These are phyloP conservation scores for Tyrophagus putrescentiae DNA, from an alignment of 1,140 invertebrate genomes.

Conservation along the genomic window DNA sequence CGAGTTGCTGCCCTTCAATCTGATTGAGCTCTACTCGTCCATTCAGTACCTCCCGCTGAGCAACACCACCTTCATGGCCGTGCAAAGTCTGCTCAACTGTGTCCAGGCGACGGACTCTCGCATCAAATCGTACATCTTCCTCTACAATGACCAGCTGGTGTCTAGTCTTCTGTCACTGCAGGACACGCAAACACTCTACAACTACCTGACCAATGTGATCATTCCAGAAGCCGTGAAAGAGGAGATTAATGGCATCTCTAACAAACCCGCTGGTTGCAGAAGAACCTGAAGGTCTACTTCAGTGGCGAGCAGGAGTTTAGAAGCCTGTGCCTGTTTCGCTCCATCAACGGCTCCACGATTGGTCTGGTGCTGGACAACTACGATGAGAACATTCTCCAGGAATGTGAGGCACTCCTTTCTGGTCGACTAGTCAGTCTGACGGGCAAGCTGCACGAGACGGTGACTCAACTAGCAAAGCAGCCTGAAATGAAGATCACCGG, in stretches of 20 bases:
- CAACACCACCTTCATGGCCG: constrained; percentile 16
- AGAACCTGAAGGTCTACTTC: constrained; percentile 9
- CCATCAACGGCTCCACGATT: constrained; percentile 19
- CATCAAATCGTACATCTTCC: constrained; percentile 17
- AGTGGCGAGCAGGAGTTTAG: not conserved
- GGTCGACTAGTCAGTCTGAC: not conserved
- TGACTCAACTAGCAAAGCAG: constrained; percentile 11
- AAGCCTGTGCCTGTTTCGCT: constrained; percentile 21
- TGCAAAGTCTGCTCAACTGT: constrained; percentile 22
- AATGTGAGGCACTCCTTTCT: constrained; percentile 17
- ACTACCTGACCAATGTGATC: constrained; percentile 17
- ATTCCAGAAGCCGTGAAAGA: constrained; percentile 21
- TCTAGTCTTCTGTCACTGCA: constrained; percentile 16
- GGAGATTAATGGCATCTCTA: constrained; percentile 18
- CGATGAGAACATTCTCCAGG: constrained; percentile 7
- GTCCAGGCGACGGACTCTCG: constrained; percentile 2
- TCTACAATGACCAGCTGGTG: constrained; percentile 21
- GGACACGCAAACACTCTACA: constrained; percentile 20
- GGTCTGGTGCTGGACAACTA: constrained; percentile 16
- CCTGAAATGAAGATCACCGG: not conserved
- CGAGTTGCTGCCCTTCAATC: constrained; percentile 13
- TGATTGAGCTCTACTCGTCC: constrained; percentile 20
- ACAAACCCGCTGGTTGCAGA: constrained; percentile 18
- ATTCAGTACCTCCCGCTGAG: constrained; percentile 21
- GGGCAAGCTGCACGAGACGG: constrained; percentile 17